phyloP scores from a whole-genome alignment of 2,797 vertebrate species.

The Danio choprae region DNA sequence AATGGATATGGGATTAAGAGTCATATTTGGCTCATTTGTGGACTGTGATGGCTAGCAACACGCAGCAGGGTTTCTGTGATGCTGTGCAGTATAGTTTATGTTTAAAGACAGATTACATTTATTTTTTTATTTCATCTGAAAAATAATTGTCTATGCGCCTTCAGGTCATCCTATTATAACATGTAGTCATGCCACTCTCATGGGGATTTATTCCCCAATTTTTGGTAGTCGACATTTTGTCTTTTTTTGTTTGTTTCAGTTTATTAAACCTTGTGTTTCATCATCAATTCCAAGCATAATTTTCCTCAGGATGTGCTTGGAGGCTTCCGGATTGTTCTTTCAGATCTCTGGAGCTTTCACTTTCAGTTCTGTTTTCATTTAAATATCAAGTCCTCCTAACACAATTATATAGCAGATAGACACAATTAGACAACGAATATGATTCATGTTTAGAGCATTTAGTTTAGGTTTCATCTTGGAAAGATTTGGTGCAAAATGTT shows the following conservation, averaged over 20 bases:
- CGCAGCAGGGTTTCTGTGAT: background rate
- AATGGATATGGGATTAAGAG: too few species aligned
- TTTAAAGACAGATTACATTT: slow-evolving; percentile 1
- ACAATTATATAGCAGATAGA: background rate
- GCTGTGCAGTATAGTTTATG: background rate
- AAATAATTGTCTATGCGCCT: slow-evolving; percentile 20
- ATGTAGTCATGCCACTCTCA: background rate
- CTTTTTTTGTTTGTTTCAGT: background rate
- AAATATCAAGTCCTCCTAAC: background rate
- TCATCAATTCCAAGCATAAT: slow-evolving; percentile 1
- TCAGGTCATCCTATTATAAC: background rate
- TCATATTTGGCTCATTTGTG: background rate
- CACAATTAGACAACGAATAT: background rate
- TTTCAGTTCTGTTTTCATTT: slow-evolving; percentile 12
- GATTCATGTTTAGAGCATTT: background rate
- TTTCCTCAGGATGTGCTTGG: background rate
- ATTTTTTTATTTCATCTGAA: background rate
- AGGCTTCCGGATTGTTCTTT: slow-evolving; percentile 10
- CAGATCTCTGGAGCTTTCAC: background rate
- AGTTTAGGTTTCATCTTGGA: background rate
- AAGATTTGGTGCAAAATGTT: background rate
- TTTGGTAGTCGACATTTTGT: background rate
- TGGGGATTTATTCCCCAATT: background rate
- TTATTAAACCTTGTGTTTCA: slow-evolving; percentile 20
- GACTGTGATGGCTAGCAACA: background rate